These are phyloP conservation scores for Caenorhabditis sinica DNA, from an alignment of 2,888 invertebrate species.

Conservation along the genomic window DNA sequence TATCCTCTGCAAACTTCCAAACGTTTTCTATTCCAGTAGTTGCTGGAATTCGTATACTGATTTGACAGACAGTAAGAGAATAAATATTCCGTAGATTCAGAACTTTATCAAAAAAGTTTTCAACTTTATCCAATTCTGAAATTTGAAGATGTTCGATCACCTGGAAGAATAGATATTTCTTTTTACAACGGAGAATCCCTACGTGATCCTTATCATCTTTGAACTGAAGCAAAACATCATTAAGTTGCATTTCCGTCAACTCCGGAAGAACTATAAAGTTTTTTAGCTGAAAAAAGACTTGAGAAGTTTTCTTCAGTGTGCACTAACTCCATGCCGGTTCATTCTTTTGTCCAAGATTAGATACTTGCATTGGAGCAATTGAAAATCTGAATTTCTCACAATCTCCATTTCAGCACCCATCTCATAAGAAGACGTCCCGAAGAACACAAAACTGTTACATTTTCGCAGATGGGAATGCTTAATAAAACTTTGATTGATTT, in stretches of 20 bases:
- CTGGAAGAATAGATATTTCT: neutral
- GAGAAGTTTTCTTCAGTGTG: neutral
- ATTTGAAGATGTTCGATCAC: slow-evolving; percentile 38
- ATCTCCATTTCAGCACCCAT: slow-evolving; percentile 35
- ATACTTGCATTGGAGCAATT: slow-evolving; percentile 32
- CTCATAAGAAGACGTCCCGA: slow-evolving; percentile 39
- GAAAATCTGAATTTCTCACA: slow-evolving; percentile 31
- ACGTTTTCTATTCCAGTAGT: neutral
- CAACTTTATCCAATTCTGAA: slow-evolving; percentile 7
- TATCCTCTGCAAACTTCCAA: slow-evolving; percentile 12
- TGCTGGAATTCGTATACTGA: slow-evolving; percentile 21
- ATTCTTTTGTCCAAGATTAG: slow-evolving; percentile 32
- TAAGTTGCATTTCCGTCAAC: slow-evolving; percentile 23
- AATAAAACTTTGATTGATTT: neutral
- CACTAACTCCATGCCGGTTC: slow-evolving; percentile 21
- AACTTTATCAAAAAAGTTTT: slow-evolving; percentile 16
- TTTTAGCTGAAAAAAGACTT: slow-evolving; percentile 8
- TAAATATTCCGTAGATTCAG: slow-evolving; percentile 17
- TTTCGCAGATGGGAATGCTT: slow-evolving; percentile 40
- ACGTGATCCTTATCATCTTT: slow-evolving; percentile 42
- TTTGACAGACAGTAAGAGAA: slow-evolving; percentile 23
- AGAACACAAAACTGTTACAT: slow-evolving; percentile 45
- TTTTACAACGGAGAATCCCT: neutral
- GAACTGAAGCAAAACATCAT: slow-evolving; percentile 23
- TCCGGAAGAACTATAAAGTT: slow-evolving; percentile 17